Percentiles rank a stretch among this genome's conserved stretches.
phyloP scores from a whole-genome alignment of 2,888 invertebrate species.

The Tribolium freemani region DNA sequence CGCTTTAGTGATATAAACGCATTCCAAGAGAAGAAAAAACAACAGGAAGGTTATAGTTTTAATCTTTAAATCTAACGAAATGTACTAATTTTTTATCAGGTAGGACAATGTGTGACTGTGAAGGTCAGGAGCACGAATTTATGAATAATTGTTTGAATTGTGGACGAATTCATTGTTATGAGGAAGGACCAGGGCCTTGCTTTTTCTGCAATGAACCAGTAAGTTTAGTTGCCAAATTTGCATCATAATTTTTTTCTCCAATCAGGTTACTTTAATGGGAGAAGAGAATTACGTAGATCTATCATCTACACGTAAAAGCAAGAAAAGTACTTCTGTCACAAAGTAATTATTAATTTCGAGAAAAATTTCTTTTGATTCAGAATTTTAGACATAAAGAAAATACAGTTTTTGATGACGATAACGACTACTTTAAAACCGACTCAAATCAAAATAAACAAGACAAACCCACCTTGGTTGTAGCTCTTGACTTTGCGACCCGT shows the following conservation, averaged over 20 bases:
- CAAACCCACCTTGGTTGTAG: conserved; percentile 63
- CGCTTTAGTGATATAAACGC: conserved; percentile 57
- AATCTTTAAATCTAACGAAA: conserved; percentile 2
- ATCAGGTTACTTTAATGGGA: conserved; percentile 54
- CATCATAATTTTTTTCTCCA: too few species aligned
- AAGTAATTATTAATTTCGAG: conserved; percentile 49
- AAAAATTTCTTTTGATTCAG: neutral
- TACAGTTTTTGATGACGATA: conserved; percentile 92
- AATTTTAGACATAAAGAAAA: conserved; percentile 68
- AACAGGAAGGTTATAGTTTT: conserved; percentile 52
- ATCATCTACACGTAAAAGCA: conserved; percentile 23
- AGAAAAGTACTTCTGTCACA: conserved; percentile 3
- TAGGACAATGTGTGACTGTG: conserved; percentile 90
- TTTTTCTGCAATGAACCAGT: conserved; percentile 92
- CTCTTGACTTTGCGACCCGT: conserved; percentile 65
- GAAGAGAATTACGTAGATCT: conserved; percentile 45
- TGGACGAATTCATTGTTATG: conserved; percentile 94
- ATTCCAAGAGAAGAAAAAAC: conserved; percentile 57
- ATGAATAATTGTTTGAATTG: conserved; percentile 95
- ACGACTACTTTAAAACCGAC: conserved; percentile 89
- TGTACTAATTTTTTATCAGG: conserved; percentile 70
- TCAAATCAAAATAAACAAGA: conserved; percentile 68
- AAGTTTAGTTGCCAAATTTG: conserved; percentile 49
- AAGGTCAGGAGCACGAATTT: conserved; percentile 90
- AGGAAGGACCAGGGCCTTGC: conserved; percentile 98